These are phyloP conservation scores for Andrena hattorfiana DNA, from an alignment of 2,888 invertebrate genomes.

Conservation along the genomic window DNA sequence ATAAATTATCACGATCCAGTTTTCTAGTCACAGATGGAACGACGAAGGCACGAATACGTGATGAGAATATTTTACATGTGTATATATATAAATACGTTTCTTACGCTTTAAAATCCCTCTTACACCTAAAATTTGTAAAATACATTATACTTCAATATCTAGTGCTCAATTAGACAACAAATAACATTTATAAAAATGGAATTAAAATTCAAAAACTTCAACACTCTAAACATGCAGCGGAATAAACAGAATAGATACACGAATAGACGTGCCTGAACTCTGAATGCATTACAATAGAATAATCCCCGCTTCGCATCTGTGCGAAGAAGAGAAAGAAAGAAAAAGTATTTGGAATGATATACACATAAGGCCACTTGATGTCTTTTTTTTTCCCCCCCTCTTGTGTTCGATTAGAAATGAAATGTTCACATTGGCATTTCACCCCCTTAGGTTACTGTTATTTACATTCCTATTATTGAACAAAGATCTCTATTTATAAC, in stretches of 20 bases:
- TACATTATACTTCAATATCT: slow-evolving; percentile 72
- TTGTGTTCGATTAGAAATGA: slow-evolving; percentile 56
- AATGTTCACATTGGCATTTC: slow-evolving; percentile 52
- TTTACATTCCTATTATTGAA: slow-evolving; percentile 75
- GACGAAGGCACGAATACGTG: slow-evolving; percentile 57
- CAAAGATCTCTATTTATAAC: slow-evolving; percentile 65
- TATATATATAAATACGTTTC: slow-evolving; percentile 62
- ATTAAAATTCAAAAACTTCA: slow-evolving; percentile 84
- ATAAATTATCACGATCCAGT: slow-evolving; percentile 47
- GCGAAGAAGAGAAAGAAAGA: slow-evolving; percentile 5
- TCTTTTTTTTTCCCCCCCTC: slow-evolving; percentile 19
- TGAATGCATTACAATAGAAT: slow-evolving; percentile 68
- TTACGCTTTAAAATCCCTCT: slow-evolving; percentile 47
- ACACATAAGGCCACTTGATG: slow-evolving; percentile 65
- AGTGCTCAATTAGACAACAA: slow-evolving; percentile 79
- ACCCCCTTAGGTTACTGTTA: slow-evolving; percentile 65
- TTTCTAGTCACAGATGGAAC: slow-evolving; percentile 41
- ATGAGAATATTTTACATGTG: slow-evolving; percentile 62
- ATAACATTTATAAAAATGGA: slow-evolving; percentile 80
- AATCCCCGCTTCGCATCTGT: slow-evolving; percentile 61
- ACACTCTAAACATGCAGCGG: slow-evolving; percentile 80
- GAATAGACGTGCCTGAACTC: slow-evolving; percentile 62
- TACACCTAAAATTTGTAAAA: slow-evolving; percentile 62
- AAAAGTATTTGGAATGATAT: slow-evolving; percentile 70
- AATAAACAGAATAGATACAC: slow-evolving; percentile 67